Percentiles rank a stretch among this genome's conserved stretches.
These are phyloP conservation scores for Bettongia penicillata DNA, from an alignment of 2,113 vertebrate species.

Conservation along the genomic window DNA sequence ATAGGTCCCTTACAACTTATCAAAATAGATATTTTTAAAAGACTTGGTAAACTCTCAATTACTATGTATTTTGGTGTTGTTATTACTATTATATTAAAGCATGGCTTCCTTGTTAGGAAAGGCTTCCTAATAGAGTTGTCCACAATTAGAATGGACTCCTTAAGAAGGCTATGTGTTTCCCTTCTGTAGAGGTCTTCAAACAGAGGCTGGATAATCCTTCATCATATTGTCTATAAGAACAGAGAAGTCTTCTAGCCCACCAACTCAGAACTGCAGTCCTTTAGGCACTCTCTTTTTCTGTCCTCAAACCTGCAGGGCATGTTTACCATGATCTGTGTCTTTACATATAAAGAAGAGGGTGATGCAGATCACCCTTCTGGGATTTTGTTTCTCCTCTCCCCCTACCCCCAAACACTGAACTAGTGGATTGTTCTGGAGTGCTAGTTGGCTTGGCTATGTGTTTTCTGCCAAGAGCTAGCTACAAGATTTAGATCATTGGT, in stretches of 20 bases:
- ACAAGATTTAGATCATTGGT: not conserved
- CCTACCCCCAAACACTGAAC: not conserved
- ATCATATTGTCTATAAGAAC: not conserved
- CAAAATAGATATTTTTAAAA: no score
- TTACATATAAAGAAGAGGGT: not conserved
- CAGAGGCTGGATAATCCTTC: no score
- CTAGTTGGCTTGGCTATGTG: accelerated
- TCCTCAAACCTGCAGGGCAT: not conserved
- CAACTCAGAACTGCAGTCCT: not conserved
- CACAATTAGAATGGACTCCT: no score
- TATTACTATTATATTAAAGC: no score
- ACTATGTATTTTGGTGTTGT: no score
- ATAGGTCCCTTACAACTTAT: no score
- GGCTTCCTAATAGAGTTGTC: no score
- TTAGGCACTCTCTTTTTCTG: not conserved
- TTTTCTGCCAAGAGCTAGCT: not conserved
- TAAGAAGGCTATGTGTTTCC: no score
- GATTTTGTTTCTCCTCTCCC: not conserved
- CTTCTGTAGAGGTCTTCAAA: no score
- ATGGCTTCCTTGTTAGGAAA: no score
- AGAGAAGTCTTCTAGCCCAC: not conserved
- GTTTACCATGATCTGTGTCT: not conserved
- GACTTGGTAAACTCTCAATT: no score
- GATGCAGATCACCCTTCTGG: not conserved
- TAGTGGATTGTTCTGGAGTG: not conserved